phyloP scores from a whole-genome alignment of 2,888 invertebrate species.

The Erebia palarica region DNA sequence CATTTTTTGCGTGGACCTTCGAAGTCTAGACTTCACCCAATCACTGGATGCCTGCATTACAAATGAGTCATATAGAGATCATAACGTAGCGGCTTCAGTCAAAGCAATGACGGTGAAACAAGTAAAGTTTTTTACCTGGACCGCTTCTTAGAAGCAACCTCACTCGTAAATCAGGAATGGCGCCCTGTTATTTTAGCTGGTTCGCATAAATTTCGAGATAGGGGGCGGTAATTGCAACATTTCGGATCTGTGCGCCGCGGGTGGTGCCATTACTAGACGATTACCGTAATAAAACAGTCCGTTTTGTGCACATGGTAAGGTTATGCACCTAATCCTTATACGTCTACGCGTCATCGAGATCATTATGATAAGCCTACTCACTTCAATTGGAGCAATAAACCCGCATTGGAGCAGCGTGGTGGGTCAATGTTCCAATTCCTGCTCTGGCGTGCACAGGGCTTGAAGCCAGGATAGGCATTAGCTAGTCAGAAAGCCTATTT shows the following conservation, averaged over 20 bases:
- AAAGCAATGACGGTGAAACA: constrained; percentile 52
- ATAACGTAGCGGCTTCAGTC: constrained; percentile 22
- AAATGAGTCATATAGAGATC: constrained; percentile 15
- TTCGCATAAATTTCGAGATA: constrained; percentile 66
- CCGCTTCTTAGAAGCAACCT: constrained; percentile 67
- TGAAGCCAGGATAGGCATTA: no score
- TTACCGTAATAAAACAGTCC: constrained; percentile 33
- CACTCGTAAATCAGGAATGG: constrained; percentile 73
- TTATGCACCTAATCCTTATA: neutral
- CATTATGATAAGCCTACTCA: no score
- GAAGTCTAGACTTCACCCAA: constrained; percentile 6
- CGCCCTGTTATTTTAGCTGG: constrained; percentile 75
- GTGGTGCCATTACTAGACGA: constrained; percentile 41
- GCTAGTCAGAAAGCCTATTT: no score
- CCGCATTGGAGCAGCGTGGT: no score
- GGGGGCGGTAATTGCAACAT: constrained; percentile 47
- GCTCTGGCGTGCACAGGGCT: no score
- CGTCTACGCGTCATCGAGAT: no score
- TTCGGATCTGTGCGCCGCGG: constrained; percentile 43
- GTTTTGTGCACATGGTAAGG: constrained; percentile 8
- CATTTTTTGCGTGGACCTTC: neutral
- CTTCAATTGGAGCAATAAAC: no score
- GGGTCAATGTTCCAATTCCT: no score
- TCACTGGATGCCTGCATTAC: neutral
- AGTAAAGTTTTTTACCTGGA: constrained; percentile 66